phyloP scores from a whole-genome alignment of 2,113 vertebrate species.

The Callorhinus ursinus region DNA sequence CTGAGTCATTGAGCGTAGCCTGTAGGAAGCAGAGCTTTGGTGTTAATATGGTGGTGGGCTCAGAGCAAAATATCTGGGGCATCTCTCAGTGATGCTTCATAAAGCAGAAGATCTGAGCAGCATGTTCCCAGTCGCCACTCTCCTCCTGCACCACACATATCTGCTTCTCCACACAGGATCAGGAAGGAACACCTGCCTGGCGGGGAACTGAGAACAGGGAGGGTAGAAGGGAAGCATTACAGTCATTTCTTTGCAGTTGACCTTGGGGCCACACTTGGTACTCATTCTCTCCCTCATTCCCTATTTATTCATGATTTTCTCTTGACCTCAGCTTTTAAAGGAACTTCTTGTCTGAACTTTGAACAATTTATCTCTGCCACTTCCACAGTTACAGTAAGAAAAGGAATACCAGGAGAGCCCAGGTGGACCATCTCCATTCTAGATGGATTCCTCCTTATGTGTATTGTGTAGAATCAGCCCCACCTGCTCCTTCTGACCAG shows the following conservation, averaged over 20 bases:
- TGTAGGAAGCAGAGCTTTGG: background rate
- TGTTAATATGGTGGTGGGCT: no score
- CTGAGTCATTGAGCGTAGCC: background rate
- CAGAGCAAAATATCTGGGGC: background rate
- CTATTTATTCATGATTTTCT: background rate
- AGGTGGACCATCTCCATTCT: fast-evolving
- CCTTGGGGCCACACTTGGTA: background rate
- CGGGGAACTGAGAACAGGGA: background rate
- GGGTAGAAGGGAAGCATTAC: background rate
- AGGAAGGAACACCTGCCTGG: background rate
- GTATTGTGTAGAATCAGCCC: fast-evolving
- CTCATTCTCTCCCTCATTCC: background rate
- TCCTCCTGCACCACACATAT: background rate
- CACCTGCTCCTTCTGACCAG: background rate
- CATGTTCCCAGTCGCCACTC: background rate
- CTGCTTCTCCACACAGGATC: background rate
- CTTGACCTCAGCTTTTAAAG: background rate
- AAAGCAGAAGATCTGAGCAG: background rate
- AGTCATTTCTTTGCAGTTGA: background rate
- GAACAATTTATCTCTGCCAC: background rate
- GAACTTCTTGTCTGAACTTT: background rate
- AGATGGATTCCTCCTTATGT: fast-evolving
- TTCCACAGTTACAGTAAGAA: background rate
- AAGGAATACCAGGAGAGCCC: fast-evolving
- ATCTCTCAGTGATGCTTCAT: background rate